A percentile compares a stretch with the other conserved stretches of the same genome.
Evolutionary conservation across 2,888 invertebrate species (phyloP).

Genomic region (Apamea monoglypha): DNA sequence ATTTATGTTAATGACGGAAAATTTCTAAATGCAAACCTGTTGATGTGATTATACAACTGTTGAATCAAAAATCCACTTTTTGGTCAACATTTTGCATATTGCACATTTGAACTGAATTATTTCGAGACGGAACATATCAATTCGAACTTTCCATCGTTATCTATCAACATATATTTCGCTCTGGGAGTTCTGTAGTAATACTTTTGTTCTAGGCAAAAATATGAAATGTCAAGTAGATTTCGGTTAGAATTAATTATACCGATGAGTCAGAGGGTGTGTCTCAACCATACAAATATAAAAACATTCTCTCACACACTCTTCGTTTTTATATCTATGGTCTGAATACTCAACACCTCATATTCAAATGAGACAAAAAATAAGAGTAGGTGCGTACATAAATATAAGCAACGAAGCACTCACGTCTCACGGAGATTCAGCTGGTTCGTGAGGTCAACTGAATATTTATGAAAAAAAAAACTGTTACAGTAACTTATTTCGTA

Average conservation of each 20-base stretch:
- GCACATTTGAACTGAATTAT: neutral
- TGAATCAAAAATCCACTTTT: neutral
- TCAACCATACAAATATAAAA: neutral
- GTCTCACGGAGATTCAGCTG: conserved; percentile 5
- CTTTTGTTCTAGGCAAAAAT: neutral
- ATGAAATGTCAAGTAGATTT: neutral
- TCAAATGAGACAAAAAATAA: conserved; percentile 16
- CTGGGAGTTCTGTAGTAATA: neutral
- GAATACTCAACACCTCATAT: conserved; percentile 2
- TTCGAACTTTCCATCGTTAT: neutral
- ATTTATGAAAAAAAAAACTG: conserved; percentile 10
- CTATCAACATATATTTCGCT: neutral
- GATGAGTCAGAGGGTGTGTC: neutral
- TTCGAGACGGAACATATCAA: neutral
- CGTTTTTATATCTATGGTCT: neutral
- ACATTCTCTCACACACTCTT: neutral
- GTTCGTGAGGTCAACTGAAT: conserved; percentile 20
- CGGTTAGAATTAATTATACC: neutral
- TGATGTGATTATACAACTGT: neutral
- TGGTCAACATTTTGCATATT: neutral
- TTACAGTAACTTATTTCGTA: conserved; percentile 21
- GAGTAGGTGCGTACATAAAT: neutral
- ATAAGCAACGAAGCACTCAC: conserved; percentile 24
- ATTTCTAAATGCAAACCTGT: neutral
- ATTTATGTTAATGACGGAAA: neutral